Percentiles rank a stretch among this genome's conserved stretches.
Conservation (phyloP, 92 coral and sea anemone genomes). For the Diadumene lineata region DNA sequence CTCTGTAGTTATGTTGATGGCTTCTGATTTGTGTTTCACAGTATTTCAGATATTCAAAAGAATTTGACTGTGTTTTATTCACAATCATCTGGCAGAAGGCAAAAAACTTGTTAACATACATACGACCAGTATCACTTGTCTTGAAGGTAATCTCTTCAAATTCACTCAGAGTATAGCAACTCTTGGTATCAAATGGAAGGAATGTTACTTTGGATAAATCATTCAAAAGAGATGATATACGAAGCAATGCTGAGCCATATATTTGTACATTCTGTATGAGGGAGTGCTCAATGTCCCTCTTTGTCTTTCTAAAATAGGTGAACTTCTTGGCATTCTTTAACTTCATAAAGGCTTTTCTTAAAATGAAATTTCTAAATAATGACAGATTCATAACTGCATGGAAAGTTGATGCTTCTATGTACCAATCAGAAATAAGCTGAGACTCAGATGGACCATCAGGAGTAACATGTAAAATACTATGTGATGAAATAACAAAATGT, state of each 20-base stretch:
- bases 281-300: conserved; percentile 65
- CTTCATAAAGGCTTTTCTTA: conserved; percentile 78
- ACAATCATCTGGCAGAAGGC: conserved; percentile 85
- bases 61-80: conserved; percentile 89
- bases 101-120: conserved; percentile 80
- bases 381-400: conserved; percentile 73
- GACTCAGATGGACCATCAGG: conserved; percentile 87
- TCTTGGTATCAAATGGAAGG: conserved; percentile 75
- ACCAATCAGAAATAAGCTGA: conserved; percentile 87
- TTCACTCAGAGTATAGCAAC: conserved; percentile 73
- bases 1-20: conserved; percentile 77
- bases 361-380: conserved; percentile 87
- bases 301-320: conserved; percentile 69
- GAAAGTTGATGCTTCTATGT: conserved; percentile 84
- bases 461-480: conserved; percentile 83
- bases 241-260: conserved; percentile 94
- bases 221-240: conserved; percentile 77
- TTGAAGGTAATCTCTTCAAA: conserved; percentile 74
- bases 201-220: conserved; percentile 87
- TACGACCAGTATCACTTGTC: conserved; percentile 65
- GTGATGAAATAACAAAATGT: conserved; percentile 93
- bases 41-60: conserved; percentile 91
- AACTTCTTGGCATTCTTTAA: conserved; percentile 81
- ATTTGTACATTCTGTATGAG: conserved; percentile 85
- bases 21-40: conserved; percentile 86